These are phyloP conservation scores for Sebastes kiyomatsui DNA, from an alignment of 2,797 vertebrate species.

Conservation along the genomic window DNA sequence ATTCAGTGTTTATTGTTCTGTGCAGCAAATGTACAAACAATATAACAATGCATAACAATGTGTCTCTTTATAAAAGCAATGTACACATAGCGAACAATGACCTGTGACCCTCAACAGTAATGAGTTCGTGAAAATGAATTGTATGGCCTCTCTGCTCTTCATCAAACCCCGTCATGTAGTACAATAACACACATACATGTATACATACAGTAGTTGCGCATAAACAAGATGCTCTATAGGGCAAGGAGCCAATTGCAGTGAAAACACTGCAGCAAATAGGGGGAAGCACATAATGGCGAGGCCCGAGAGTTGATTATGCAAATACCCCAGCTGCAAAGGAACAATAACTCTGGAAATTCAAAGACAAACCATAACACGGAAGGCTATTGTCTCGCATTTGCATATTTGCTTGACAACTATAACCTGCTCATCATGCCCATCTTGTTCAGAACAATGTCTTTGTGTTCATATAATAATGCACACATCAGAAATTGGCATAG, in stretches of 20 bases:
- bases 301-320: conserved; percentile 78
- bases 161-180: conserved; percentile 29
- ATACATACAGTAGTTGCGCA: conserved; percentile 38
- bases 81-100: conserved; percentile 54
- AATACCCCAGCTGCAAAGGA: conserved; percentile 77
- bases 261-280: conserved; percentile 68
- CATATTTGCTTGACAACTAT: conserved; percentile 77
- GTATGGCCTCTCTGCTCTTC: conserved; percentile 18
- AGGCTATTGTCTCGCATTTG: conserved; percentile 74
- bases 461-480: conserved; percentile 68
- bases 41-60: conserved; percentile 33
- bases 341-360: conserved; percentile 78
- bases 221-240: conserved; percentile 54
- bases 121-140: conserved; percentile 36
- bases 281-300: conserved; percentile 66
- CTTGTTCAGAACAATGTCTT: conserved; percentile 70
- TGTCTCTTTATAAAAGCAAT: conserved; percentile 31
- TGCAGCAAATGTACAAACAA: conserved; percentile 44
- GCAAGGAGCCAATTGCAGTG: conserved; percentile 68
- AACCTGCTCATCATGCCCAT: conserved; percentile 77
- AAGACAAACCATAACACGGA: conserved; percentile 74
- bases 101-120: conserved; percentile 49
- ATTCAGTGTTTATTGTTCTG: conserved; percentile 61
- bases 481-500: conserved; percentile 61
- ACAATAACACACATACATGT: conserved; percentile 51